A percentile compares a stretch with the other conserved stretches of the same genome.
phyloP scores from a whole-genome alignment of 2,797 vertebrate species.

The Pipistrellus nathusii region DNA sequence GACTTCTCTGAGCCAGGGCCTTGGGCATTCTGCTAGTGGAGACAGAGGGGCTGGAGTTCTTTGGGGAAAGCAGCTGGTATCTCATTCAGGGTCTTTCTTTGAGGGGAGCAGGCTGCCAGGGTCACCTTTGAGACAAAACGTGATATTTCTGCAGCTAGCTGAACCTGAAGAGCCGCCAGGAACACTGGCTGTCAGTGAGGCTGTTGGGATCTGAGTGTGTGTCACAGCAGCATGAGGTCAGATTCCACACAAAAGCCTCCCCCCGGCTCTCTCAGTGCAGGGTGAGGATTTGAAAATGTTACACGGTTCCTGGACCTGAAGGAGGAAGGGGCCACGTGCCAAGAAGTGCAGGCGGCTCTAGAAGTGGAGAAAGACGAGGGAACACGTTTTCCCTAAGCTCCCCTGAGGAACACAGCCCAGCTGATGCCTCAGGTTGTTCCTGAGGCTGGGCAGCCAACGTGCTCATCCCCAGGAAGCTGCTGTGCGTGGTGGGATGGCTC shows the following conservation, averaged over 20 bases:
- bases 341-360: not conserved
- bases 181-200: accelerated
- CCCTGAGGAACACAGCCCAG: not conserved
- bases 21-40: slow-evolving; percentile 5
- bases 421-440: not conserved
- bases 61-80: slow-evolving; percentile 53
- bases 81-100: not conserved
- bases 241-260: not conserved
- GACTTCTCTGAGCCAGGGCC: slow-evolving; percentile 6
- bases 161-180: accelerated
- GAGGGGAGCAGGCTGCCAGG: not conserved
- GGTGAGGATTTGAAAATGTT: accelerated
- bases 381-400: not conserved
- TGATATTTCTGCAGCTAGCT: not conserved
- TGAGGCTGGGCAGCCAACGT: accelerated
- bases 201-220: accelerated
- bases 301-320: not conserved
- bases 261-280: accelerated
- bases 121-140: not conserved
- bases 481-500: accelerated
- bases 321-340: not conserved
- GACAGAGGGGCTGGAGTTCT: not conserved
- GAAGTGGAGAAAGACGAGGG: not conserved
- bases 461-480: accelerated
- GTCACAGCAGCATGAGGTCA: accelerated